Conservation (phyloP, 2,888 invertebrate genomes). For the Drosophila neonasuta region DNA sequence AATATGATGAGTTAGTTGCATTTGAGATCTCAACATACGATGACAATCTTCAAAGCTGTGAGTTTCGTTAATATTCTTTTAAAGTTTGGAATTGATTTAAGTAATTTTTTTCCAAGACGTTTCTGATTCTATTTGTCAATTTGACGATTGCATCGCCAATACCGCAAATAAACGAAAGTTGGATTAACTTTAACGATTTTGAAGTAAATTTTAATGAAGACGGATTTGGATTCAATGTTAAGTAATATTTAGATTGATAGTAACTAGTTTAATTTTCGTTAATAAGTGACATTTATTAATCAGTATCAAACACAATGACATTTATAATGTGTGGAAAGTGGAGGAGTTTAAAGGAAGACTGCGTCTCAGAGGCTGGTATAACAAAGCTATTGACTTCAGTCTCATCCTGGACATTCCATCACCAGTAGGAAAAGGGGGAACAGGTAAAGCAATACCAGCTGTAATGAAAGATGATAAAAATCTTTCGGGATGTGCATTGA, state of each 20-base stretch:
- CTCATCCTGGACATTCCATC: neutral
- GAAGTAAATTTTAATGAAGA: neutral
- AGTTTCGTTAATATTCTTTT: slow-evolving; percentile 14
- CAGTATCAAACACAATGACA: neutral
- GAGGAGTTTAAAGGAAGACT: neutral
- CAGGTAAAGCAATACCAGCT: too few relatives aligned
- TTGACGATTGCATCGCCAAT: slow-evolving; percentile 15
- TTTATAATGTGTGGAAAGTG: slow-evolving; percentile 1
- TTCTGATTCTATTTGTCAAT: slow-evolving; percentile 25
- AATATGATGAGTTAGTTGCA: slow-evolving; percentile 12
- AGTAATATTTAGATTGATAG: neutral
- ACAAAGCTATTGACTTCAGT: neutral
- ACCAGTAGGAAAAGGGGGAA: too few relatives aligned
- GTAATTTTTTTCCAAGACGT: slow-evolving; percentile 21
- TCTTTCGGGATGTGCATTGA: too few relatives aligned
- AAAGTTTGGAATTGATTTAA: neutral
- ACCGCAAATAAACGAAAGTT: neutral
- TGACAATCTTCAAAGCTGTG: slow-evolving; percentile 16
- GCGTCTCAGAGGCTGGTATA: neutral
- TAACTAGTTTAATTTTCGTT: neutral
- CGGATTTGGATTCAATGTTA: neutral
- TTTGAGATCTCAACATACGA: slow-evolving; percentile 3
- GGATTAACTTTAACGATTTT: neutral
- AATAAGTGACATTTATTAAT: neutral
- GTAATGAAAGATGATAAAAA: too few relatives aligned